These are phyloP conservation scores for Prolemur simus DNA, from an alignment of 2,113 vertebrate genomes.

Conservation along the genomic window DNA sequence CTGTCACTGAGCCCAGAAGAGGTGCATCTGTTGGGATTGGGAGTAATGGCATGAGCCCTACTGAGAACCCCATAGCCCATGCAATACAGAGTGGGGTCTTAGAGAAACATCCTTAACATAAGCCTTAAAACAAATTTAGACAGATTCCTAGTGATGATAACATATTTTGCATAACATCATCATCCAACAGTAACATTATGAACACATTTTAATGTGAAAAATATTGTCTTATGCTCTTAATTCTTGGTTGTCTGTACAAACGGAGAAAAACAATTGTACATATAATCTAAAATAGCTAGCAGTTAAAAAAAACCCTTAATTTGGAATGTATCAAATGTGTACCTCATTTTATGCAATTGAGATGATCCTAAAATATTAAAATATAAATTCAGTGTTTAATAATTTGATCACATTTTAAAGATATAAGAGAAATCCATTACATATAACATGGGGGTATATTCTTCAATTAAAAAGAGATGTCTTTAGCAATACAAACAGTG, in stretches of 20 bases:
- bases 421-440: background rate
- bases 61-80: background rate
- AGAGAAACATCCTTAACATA: background rate
- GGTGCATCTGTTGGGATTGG: background rate
- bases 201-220: background rate
- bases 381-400: background rate
- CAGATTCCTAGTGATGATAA: background rate
- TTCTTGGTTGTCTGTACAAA: background rate
- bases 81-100: background rate
- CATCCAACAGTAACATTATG: background rate
- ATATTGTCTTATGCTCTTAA: background rate
- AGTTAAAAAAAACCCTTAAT: background rate
- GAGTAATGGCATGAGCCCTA: background rate
- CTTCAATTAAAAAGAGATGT: background rate
- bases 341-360: background rate
- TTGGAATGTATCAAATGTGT: background rate
- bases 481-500: background rate
- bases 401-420: background rate
- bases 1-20: fast-evolving
- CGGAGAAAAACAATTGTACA: background rate
- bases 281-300: background rate
- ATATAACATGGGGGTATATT: too few relatives aligned
- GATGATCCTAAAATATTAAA: background rate
- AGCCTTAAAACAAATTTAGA: background rate
- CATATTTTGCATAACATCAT: background rate